These are phyloP conservation scores for Sebastes trivittatus DNA, from an alignment of 2,797 vertebrate species.

Conservation along the genomic window DNA sequence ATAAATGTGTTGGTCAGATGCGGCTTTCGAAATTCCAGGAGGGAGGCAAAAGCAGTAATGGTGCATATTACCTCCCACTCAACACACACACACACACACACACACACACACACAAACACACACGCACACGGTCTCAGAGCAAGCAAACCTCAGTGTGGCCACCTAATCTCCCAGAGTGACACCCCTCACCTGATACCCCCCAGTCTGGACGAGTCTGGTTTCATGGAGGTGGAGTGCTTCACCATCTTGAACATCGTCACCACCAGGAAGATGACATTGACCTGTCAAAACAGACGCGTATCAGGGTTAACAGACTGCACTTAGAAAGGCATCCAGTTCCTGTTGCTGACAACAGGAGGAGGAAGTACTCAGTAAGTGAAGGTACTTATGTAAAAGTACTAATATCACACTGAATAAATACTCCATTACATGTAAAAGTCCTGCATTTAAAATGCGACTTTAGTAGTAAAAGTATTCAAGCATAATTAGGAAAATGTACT, in stretches of 20 bases:
- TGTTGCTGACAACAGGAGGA: conserved; percentile 7
- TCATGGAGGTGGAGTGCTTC: conserved; percentile 98
- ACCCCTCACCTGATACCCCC: conserved; percentile 97
- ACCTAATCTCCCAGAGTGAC: conserved; percentile 66
- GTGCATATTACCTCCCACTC: neutral
- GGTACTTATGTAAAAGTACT: neutral
- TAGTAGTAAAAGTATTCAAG: neutral
- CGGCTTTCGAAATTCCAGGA: conserved; percentile 49
- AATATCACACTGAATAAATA: neutral
- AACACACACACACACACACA: neutral
- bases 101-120: neutral
- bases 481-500: neutral
- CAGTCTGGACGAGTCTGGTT: conserved; percentile 98
- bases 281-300: conserved; percentile 88
- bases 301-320: conserved; percentile 73
- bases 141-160: conserved; percentile 16
- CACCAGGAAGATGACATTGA: conserved; percentile 97
- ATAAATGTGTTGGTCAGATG: conserved; percentile 52
- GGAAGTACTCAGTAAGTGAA: neutral
- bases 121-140: conserved; percentile 1
- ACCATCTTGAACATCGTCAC: conserved; percentile 99
- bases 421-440: neutral
- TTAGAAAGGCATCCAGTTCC: conserved; percentile 63
- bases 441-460: neutral
- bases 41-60: conserved; percentile 47